phyloP scores from a whole-genome alignment of 2,797 vertebrate species.

The Adelosebastes latens region DNA sequence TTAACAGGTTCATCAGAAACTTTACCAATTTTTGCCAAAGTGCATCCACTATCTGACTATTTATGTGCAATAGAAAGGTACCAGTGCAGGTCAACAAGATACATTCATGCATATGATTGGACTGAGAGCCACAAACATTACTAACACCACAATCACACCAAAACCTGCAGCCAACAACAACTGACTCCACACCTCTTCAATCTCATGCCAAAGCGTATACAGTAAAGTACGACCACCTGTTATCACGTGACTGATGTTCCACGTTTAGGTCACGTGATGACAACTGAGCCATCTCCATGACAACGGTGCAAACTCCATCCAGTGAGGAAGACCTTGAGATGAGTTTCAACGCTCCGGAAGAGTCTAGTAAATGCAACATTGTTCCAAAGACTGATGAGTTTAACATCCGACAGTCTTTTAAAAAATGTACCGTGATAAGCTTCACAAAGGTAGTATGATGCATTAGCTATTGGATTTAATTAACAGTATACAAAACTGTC shows the following conservation, averaged over 20 bases:
- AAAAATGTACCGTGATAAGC: not conserved
- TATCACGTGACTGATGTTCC: not conserved
- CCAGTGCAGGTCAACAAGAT: not conserved
- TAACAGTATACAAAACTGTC: not conserved
- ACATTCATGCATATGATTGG: not conserved
- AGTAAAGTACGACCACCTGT: not conserved
- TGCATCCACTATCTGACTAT: not conserved
- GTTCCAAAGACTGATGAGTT: not conserved
- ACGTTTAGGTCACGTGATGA: not conserved
- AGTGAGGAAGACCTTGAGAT: not conserved
- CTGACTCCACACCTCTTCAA: not conserved
- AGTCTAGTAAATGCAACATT: not conserved
- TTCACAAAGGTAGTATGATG: not conserved
- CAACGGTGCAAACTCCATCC: not conserved
- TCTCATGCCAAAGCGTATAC: rapidly evolving
- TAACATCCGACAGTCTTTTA: not conserved
- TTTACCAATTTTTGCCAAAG: too few species aligned
- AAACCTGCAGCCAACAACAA: not conserved
- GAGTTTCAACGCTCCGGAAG: not conserved
- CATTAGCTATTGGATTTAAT: not conserved
- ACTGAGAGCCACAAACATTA: not conserved
- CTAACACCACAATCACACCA: not conserved
- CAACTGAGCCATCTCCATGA: not conserved
- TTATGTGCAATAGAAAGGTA: not conserved
- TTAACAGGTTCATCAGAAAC: not conserved